phyloP scores from a whole-genome alignment of 2,113 vertebrate species.

The Carollia perspicillata region DNA sequence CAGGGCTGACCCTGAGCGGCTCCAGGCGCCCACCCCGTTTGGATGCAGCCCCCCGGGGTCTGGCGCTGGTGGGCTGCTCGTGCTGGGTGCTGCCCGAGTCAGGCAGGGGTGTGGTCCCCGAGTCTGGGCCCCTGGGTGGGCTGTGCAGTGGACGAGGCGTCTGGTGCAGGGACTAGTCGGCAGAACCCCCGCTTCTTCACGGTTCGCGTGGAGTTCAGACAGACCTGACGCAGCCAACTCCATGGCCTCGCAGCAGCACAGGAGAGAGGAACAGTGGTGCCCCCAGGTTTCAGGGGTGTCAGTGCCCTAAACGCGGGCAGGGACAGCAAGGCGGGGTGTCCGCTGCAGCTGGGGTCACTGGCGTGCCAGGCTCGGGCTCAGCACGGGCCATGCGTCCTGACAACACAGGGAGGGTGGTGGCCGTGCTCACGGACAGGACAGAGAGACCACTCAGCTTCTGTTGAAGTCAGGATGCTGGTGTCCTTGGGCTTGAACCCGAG shows the following conservation, averaged over 20 bases:
- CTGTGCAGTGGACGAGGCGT: neutral
- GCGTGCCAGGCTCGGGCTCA: accelerated
- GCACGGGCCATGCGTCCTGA: accelerated
- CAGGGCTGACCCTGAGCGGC: slow-evolving; percentile 69
- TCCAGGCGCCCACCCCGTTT: slow-evolving; percentile 60
- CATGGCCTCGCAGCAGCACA: accelerated
- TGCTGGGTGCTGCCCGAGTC: neutral
- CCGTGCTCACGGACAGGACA: accelerated
- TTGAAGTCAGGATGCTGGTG: accelerated
- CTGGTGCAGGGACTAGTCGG: neutral
- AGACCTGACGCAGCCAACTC: neutral
- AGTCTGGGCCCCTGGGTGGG: accelerated
- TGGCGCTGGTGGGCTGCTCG: slow-evolving; percentile 48
- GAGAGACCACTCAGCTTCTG: accelerated
- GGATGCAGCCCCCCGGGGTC: neutral
- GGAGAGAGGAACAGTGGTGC: neutral
- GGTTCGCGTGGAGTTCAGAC: accelerated
- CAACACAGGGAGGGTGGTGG: accelerated
- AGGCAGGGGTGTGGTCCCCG: accelerated
- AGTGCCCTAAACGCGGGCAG: accelerated
- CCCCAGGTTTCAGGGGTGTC: neutral
- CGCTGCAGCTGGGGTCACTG: accelerated
- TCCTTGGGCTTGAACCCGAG: neutral
- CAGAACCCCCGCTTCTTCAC: neutral
- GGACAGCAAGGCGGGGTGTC: accelerated